Percentiles rank a stretch among this genome's conserved stretches.
Conservation (phyloP, 2,113 vertebrate species). For the Corydoras sp. region DNA sequence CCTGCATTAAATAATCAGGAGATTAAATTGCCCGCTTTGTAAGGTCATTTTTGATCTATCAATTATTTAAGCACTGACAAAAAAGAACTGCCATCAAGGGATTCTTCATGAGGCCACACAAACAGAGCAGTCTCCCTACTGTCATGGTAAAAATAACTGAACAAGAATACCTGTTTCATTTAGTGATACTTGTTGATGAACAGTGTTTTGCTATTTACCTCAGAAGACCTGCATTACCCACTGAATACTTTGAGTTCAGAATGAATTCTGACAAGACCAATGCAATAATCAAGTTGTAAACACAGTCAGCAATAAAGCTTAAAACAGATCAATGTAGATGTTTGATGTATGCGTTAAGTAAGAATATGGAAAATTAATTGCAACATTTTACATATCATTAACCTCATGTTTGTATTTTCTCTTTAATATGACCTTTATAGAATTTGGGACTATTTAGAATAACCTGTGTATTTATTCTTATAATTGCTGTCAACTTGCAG, state of each 20-base stretch:
- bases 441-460: too few relatives aligned
- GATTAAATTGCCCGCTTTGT: conserved; percentile 67
- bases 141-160: not conserved
- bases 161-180: not conserved
- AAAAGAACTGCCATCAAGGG: conserved; percentile 57
- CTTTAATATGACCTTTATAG: too few relatives aligned
- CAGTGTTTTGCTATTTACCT: not conserved
- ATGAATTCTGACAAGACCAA: conserved; percentile 25
- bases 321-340: conserved; percentile 17
- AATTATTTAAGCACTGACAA: conserved; percentile 61
- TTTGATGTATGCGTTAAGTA: conserved; percentile 23
- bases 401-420: too few relatives aligned
- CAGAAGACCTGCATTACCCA: conserved; percentile 1
- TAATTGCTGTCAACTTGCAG: too few relatives aligned
- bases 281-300: conserved; percentile 45
- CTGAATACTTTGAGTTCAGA: conserved; percentile 26
- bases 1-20: conserved; percentile 62
- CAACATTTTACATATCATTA: not conserved
- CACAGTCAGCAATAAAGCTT: conserved; percentile 36
- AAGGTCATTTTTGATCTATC: conserved; percentile 56
- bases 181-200: too few relatives aligned
- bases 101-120: conserved; percentile 25
- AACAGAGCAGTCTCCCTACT: not conserved
- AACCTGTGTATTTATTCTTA: too few relatives aligned
- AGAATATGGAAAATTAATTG: conserved; percentile 14